Evolutionary conservation across 2,888 invertebrate species (phyloP).

Genomic region (Elmis aenea): DNA sequence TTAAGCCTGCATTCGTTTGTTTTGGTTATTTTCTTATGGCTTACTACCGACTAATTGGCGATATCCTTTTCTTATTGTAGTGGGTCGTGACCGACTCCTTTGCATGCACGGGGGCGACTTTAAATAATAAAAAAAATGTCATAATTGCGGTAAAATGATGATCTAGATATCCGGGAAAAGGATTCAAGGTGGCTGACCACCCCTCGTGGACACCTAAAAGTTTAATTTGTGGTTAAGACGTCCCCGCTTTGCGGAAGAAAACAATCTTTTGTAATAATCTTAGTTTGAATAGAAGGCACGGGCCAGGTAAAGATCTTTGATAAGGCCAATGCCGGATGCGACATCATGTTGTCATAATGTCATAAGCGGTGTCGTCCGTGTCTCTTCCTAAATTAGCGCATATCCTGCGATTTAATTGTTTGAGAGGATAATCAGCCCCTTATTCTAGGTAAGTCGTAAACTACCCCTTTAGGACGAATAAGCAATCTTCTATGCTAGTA

Average conservation of each 20-base stretch:
- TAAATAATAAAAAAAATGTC: conserved; percentile 5
- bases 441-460: no score
- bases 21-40: no score
- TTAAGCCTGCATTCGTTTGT: no score
- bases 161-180: conserved; percentile 26
- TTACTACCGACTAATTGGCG: not conserved
- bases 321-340: conserved; percentile 6
- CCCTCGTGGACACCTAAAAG: conserved; percentile 23
- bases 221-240: conserved; percentile 26
- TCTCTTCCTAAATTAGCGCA: no score
- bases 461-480: no score
- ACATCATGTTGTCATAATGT: no score
- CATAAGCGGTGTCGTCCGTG: no score
- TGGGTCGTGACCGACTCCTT: no score
- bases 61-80: not conserved
- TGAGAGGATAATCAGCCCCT: no score
- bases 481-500: no score
- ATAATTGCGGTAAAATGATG: conserved; percentile 11
- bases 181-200: conserved; percentile 38
- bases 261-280: conserved; percentile 25
- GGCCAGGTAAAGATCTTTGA: conserved; percentile 8
- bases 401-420: no score
- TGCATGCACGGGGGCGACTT: no score
- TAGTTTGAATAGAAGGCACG: conserved; percentile 16
- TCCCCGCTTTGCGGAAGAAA: conserved; percentile 22